A percentile compares a stretch with the other conserved stretches of the same genome.
Evolutionary conservation across 1,140 invertebrate genomes (phyloP).

Genomic region (Ceratosolen fusciceps): DNA sequence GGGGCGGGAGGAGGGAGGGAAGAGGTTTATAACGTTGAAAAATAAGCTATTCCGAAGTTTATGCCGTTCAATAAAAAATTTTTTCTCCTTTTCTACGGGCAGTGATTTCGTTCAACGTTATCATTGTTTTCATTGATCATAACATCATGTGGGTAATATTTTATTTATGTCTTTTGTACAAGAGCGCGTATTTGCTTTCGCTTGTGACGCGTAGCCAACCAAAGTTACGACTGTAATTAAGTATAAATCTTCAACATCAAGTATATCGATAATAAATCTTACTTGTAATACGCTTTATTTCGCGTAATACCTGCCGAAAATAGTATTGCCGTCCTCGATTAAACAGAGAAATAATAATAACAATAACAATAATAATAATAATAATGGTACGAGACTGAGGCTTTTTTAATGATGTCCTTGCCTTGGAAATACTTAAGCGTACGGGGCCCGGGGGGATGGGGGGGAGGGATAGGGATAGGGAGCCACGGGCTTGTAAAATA

Average conservation of each 20-base stretch:
- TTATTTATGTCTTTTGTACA: constrained; percentile 15
- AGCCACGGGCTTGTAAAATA: not conserved
- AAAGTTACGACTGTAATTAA: not conserved
- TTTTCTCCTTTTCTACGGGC: not conserved
- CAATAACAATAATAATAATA: no score
- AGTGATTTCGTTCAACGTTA: not conserved
- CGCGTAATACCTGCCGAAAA: no score
- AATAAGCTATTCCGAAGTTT: constrained; percentile 35
- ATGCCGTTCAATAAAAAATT: constrained; percentile 9
- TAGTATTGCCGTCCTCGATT: no score
- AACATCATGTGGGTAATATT: not conserved
- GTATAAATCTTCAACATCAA: not conserved
- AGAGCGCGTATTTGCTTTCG: not conserved
- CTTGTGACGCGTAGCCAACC: not conserved
- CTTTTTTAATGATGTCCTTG: no score
- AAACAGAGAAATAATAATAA: no score
- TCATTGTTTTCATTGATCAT: constrained; percentile 13
- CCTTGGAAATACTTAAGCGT: no score
- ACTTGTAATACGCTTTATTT: not conserved
- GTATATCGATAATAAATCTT: not conserved
- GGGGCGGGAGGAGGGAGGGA: not conserved
- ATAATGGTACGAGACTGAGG: no score
- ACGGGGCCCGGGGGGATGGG: no score
- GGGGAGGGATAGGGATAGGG: no score
- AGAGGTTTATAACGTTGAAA: constrained; percentile 16